A percentile compares a stretch with the other conserved stretches of the same genome.
Conservation (phyloP, 2,888 invertebrate genomes). For the Andrena bucephala region DNA sequence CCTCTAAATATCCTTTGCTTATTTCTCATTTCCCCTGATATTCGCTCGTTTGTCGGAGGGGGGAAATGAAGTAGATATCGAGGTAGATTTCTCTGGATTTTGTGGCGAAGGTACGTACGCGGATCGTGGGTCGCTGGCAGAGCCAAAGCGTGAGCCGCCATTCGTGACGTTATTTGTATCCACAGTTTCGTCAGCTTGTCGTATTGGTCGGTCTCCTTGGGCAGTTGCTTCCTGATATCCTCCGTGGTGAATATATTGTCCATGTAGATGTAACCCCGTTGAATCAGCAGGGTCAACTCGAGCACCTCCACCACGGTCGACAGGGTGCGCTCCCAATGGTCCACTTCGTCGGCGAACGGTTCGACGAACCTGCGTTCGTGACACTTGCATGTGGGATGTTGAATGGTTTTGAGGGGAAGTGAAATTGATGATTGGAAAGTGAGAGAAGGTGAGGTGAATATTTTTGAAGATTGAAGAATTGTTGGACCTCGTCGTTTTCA, state of each 20-base stretch:
- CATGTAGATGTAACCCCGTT: constrained; percentile 94
- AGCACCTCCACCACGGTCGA: constrained; percentile 93
- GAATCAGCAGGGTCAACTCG: constrained; percentile 92
- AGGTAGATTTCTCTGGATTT: not conserved
- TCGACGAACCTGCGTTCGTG: constrained; percentile 89
- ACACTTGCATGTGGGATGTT: not conserved
- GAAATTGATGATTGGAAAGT: not conserved
- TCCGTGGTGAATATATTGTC: constrained; percentile 96
- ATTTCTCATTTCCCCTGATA: not conserved
- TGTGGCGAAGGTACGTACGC: constrained; percentile 82
- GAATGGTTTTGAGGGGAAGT: not conserved
- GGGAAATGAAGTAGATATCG: not conserved
- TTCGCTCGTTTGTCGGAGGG: not conserved
- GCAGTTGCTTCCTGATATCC: constrained; percentile 94
- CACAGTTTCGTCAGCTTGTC: constrained; percentile 88
- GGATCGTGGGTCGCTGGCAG: constrained; percentile 77
- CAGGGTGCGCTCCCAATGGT: constrained; percentile 94
- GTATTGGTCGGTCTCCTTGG: constrained; percentile 91
- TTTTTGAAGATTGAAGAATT: not conserved
- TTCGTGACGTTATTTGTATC: constrained; percentile 75
- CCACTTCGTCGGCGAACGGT: constrained; percentile 93
- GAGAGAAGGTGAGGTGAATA: not conserved
- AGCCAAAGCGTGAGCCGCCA: constrained; percentile 71
- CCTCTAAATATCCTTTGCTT: not conserved
- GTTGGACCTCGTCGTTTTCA: constrained; percentile 91